Evolutionary conservation across 2,113 vertebrate genomes (phyloP), one percentile per base, ranked within the genome.

Genomic region (Prunella himalayana): DNA sequence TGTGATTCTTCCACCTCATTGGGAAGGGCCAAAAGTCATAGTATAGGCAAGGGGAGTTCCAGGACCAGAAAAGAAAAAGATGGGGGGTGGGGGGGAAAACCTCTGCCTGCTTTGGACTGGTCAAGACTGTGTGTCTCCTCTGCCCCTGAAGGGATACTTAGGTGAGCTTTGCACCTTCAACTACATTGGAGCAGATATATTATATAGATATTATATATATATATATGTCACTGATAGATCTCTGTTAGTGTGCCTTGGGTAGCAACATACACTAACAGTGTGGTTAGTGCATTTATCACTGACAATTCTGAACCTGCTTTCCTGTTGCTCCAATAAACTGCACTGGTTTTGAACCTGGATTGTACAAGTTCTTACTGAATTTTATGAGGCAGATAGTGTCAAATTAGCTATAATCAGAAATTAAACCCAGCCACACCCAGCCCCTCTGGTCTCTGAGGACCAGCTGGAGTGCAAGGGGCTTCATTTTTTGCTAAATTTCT

Each of bases 61-160:
- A 49, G 51, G 20, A 41, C 24, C 23, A 24, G 31, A 56, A 65
- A 27, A 42, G 22, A 44, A 35, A 24, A 10, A 42, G 6, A 24
- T n/a, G 28, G 20, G 28, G 9, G 2, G 4, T 2, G 3, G 10
- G 8, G 20, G 14, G 3, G 4, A 17, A 16, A 54, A 28, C 30
- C 11, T 27, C 33, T 71, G 33, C 27, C 60, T 65, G 15, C 41
- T 65, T 28, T 1, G 2, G 10, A 20, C 20, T 49, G 24, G 23
- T 41, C n/a, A 28, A 39, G 15, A 30, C 35, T n/a, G 19, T 44
- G 37, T 73, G n/a, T 56, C n/a, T 54, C 11, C 49, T 64, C 42
- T n/a, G 25, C 8, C 20, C 16, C 24, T 25, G 41, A 66, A 59
- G 44, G 37, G 51, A 57, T 66, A 44, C 16, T 76, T 17, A n/a